Evolutionary conservation across 2,797 vertebrate genomes (phyloP).

Genomic region (Cryptoblepharus egeriae): DNA sequence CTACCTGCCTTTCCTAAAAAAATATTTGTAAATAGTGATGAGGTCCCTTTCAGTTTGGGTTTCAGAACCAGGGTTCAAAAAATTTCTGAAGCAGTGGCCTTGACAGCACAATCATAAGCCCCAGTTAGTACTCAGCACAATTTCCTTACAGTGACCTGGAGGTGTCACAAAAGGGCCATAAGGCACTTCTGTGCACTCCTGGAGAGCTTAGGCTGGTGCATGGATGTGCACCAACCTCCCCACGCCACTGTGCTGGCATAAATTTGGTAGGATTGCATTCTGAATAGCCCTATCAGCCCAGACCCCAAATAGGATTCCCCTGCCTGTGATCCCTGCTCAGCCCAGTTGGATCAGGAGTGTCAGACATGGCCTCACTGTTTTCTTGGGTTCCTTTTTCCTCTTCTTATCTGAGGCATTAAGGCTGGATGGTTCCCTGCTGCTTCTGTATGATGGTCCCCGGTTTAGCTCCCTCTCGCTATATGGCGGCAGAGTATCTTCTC

Average conservation of each 20-base stretch:
- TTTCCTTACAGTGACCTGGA: too few species aligned
- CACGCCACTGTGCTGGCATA: too few species aligned
- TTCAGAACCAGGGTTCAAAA: not conserved
- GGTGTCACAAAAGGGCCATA: too few species aligned
- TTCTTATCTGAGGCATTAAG: constrained; percentile 83
- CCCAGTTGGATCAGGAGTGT: constrained; percentile 62
- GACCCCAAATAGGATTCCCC: constrained; percentile 17
- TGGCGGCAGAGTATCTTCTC: constrained; percentile 90
- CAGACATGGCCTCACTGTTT: constrained; percentile 85
- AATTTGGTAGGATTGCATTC: too few species aligned
- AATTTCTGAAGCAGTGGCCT: not conserved
- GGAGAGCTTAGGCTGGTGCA: too few species aligned
- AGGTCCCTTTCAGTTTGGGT: not conserved
- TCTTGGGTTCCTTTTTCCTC: constrained; percentile 89
- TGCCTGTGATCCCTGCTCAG: constrained; percentile 15
- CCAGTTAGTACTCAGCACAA: too few species aligned
- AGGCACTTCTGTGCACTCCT: too few species aligned
- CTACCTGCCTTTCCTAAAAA: not conserved
- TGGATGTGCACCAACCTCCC: too few species aligned
- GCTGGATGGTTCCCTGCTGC: constrained; percentile 82
- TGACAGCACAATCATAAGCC: too few species aligned
- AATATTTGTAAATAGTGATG: not conserved
- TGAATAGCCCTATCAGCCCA: not conserved
- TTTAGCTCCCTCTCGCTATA: constrained; percentile 90
- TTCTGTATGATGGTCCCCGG: constrained; percentile 82